These are phyloP conservation scores for Dendrophyllia cribrosa DNA, from an alignment of 64 coral and sea anemone genomes.

Conservation along the genomic window DNA sequence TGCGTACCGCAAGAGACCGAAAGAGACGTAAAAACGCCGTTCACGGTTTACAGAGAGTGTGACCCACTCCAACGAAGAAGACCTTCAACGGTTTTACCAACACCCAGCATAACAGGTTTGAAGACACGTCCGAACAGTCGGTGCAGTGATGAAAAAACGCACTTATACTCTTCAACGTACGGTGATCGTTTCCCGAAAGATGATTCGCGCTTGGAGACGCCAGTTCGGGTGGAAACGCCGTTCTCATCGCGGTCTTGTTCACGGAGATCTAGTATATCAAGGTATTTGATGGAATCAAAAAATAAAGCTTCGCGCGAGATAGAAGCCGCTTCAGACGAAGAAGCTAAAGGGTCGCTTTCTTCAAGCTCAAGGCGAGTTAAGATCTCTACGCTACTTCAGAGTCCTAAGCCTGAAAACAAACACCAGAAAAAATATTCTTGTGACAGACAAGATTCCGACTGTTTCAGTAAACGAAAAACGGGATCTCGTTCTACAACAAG, in stretches of 20 bases:
- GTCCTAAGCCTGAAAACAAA: not conserved
- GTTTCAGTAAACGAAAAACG: not conserved
- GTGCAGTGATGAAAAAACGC: not conserved
- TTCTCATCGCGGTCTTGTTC: not conserved
- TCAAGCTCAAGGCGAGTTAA: not conserved
- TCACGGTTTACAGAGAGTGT: conserved; percentile 23
- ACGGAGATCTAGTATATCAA: conserved; percentile 36
- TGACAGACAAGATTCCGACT: not conserved
- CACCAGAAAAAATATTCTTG: not conserved
- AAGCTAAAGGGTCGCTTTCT: not conserved
- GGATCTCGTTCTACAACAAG: not conserved
- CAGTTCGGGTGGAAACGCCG: not conserved
- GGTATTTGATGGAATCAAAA: conserved; percentile 21
- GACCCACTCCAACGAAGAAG: conserved; percentile 30
- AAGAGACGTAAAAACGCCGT: conserved; percentile 18
- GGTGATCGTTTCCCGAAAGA: not conserved
- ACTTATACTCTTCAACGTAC: not conserved
- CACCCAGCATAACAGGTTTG: not conserved
- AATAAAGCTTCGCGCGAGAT: not conserved
- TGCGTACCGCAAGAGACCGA: conserved; percentile 49
- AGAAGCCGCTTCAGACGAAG: not conserved
- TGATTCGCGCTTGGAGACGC: not conserved
- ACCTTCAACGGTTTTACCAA: not conserved
- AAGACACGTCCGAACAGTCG: conserved; percentile 42
- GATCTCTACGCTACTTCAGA: not conserved